These are phyloP conservation scores for Himalopsyche japonica DNA, from an alignment of 2,888 invertebrate genomes.

Conservation along the genomic window DNA sequence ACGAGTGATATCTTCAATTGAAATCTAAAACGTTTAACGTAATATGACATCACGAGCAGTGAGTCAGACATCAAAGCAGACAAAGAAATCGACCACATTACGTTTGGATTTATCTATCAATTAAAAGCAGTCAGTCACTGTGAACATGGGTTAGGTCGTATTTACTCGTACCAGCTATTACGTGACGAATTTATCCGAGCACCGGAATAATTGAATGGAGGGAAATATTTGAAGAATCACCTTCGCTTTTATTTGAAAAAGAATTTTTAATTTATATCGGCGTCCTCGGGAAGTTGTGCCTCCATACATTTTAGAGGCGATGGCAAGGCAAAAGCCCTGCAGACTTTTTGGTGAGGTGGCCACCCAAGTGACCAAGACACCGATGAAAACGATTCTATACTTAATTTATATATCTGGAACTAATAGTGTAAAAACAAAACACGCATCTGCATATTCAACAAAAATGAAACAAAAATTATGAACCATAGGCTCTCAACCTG, in stretches of 20 bases:
- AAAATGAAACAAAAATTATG: too few species aligned
- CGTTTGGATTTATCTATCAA: not conserved
- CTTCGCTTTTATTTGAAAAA: not conserved
- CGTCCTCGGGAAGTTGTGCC: not conserved
- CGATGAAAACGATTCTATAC: not conserved
- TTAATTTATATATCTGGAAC: not conserved
- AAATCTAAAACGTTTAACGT: not conserved
- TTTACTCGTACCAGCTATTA: not conserved
- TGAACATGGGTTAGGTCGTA: not conserved
- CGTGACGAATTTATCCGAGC: not conserved
- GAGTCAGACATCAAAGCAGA: not conserved
- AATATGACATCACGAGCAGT: not conserved
- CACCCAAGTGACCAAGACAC: not conserved
- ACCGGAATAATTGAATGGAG: conserved; percentile 1
- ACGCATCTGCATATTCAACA: too few species aligned
- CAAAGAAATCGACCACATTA: not conserved
- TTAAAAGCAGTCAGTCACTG: not conserved
- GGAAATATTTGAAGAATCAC: conserved; percentile 1
- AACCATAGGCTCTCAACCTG: too few species aligned
- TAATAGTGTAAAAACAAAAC: not conserved
- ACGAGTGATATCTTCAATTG: not conserved
- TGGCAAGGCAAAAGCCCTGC: not conserved
- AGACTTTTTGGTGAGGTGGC: not conserved
- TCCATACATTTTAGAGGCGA: not conserved
- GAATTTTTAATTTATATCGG: conserved; percentile 1